These are phyloP conservation scores for Limnephilus lunatus DNA, from an alignment of 2,888 invertebrate genomes.

Conservation along the genomic window DNA sequence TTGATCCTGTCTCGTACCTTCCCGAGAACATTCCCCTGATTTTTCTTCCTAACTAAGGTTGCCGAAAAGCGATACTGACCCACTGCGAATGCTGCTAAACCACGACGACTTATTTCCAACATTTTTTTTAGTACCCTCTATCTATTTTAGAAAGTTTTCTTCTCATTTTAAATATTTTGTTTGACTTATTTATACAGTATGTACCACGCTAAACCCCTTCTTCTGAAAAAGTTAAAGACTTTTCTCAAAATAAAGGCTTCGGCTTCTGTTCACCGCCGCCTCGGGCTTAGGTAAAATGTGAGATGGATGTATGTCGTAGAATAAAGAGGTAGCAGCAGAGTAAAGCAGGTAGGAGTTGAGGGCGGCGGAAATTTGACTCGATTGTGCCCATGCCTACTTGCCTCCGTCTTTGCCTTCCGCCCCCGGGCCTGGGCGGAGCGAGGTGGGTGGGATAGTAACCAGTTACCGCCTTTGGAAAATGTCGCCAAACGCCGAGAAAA, in stretches of 20 bases:
- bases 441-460: neutral
- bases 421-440: constrained; percentile 25
- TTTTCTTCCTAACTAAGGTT: no score
- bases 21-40: no score
- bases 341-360: neutral
- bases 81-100: no score
- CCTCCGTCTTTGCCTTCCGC: neutral
- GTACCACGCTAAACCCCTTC: neutral
- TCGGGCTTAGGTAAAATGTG: neutral
- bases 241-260: neutral
- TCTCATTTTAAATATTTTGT: no score
- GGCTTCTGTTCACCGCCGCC: neutral
- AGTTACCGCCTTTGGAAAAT: constrained; percentile 39
- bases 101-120: no score
- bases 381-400: constrained; percentile 21
- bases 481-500: constrained; percentile 42
- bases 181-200: no score
- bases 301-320: constrained; percentile 1
- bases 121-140: no score
- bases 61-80: no score
- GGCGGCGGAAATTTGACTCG: constrained; percentile 44
- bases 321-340: neutral
- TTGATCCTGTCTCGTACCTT: no score
- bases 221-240: neutral
- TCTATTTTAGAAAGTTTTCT: no score